A percentile compares a stretch with the other conserved stretches of the same genome.
Conservation (phyloP, 1,140 invertebrate genomes). For the Tribolium castaneum region DNA sequence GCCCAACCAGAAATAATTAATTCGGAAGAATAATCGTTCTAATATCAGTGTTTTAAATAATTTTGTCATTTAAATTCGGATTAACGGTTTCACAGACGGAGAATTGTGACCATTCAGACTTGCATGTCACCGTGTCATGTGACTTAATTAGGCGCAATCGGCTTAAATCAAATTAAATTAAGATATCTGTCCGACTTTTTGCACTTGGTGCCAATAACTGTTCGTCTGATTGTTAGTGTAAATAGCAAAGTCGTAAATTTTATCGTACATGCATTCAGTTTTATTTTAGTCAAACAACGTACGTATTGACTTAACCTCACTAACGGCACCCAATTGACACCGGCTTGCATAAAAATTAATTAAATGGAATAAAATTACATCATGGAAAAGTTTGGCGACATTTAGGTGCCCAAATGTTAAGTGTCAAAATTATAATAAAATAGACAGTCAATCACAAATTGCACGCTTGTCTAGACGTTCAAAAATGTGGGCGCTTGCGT, state of each 20-base stretch:
- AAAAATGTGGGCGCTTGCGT: conserved; percentile 1
- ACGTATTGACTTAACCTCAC: too few species aligned
- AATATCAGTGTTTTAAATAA: conserved; percentile 18
- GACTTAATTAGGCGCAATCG: not conserved
- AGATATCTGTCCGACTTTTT: too few species aligned
- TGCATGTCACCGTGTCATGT: not conserved
- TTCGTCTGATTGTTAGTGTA: too few species aligned
- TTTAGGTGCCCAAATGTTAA: not conserved
- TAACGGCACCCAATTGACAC: too few species aligned
- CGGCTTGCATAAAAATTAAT: not conserved
- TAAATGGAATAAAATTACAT: conserved; percentile 3
- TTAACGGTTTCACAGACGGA: not conserved
- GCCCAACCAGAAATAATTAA: conserved; percentile 26
- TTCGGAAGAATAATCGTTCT: conserved; percentile 2
- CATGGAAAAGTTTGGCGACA: not conserved
- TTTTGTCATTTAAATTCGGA: conserved; percentile 15
- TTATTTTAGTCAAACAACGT: too few species aligned
- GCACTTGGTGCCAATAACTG: too few species aligned
- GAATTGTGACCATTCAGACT: not conserved
- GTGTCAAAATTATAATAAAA: not conserved
- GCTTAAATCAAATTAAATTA: too few species aligned
- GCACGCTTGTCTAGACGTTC: not conserved
- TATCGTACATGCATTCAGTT: too few species aligned
- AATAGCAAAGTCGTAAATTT: too few species aligned
- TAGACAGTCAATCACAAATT: not conserved